Evolutionary conservation across 2,888 invertebrate genomes (phyloP).

Genomic region (Crepidodera aurea): DNA sequence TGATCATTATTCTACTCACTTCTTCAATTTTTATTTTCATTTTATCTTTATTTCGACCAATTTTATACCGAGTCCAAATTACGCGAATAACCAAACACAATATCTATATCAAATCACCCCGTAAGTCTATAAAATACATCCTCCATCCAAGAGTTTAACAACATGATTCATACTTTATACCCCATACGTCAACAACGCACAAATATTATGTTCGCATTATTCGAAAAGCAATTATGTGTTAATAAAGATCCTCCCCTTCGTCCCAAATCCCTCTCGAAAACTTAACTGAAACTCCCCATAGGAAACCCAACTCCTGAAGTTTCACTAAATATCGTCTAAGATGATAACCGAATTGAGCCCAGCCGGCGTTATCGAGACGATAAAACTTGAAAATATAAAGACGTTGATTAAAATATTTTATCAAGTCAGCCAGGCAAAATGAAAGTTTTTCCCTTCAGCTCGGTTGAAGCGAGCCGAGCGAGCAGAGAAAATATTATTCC

Average conservation of each 20-base stretch:
- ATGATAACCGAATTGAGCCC: constrained; percentile 42
- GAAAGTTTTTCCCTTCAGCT: constrained; percentile 50
- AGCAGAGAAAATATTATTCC: constrained; percentile 55
- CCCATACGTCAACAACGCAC: too few species aligned
- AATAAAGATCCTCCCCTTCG: not conserved
- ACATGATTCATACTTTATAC: too few species aligned
- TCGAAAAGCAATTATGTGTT: constrained; percentile 8
- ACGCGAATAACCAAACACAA: too few species aligned
- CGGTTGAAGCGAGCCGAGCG: constrained; percentile 41
- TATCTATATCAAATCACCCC: too few species aligned
- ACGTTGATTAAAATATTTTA: constrained; percentile 58
- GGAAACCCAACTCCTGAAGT: constrained; percentile 10
- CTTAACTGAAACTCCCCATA: constrained; percentile 5
- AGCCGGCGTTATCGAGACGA: constrained; percentile 47
- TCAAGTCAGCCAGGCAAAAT: constrained; percentile 52
- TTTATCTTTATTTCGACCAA: too few species aligned
- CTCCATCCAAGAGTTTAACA: too few species aligned
- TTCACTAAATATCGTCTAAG: constrained; percentile 25
- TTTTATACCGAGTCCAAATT: too few species aligned
- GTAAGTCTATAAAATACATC: too few species aligned
- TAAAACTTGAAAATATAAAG: constrained; percentile 52
- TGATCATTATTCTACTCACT: too few species aligned
- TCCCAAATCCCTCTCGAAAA: constrained; percentile 14
- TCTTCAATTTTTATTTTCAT: too few species aligned
- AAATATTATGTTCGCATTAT: constrained; percentile 1